Conservation (phyloP, 2,888 invertebrate genomes). For the Copidosoma aretas region DNA sequence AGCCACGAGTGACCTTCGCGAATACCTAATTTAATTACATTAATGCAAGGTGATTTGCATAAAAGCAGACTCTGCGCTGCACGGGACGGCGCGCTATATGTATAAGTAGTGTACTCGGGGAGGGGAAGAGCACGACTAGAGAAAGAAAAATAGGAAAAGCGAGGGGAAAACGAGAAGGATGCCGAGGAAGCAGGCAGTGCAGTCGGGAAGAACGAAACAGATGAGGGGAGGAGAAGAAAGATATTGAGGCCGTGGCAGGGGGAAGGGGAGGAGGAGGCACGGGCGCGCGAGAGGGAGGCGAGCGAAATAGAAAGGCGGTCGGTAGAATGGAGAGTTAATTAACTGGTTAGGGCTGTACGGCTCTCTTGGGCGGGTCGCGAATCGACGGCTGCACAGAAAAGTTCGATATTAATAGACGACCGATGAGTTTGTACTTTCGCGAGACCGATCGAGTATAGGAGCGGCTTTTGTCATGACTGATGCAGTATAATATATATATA, state of each 20-base stretch:
- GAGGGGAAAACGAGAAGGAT: background rate
- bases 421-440: conserved; percentile 31
- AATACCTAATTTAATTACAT: conserved; percentile 28
- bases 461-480: too few relatives aligned
- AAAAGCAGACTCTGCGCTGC: background rate
- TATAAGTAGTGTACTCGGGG: background rate
- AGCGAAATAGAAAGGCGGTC: conserved; percentile 18
- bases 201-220: background rate
- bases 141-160: conserved; percentile 22
- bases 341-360: conserved; percentile 29
- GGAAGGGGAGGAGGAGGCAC: background rate
- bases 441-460: background rate
- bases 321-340: conserved; percentile 39
- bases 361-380: background rate
- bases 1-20: conserved; percentile 9
- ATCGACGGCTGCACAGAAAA: conserved; percentile 29
- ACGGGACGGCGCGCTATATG: background rate
- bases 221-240: conserved; percentile 1
- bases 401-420: conserved; percentile 36
- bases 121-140: conserved; percentile 4
- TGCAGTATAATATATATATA: too few relatives aligned
- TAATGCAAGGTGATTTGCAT: conserved; percentile 6
- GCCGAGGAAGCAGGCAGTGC: background rate
- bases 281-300: conserved; percentile 13
- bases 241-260: background rate